These are phyloP conservation scores for Drosophila subsilvestris DNA, from an alignment of 2,888 invertebrate genomes.

Conservation along the genomic window DNA sequence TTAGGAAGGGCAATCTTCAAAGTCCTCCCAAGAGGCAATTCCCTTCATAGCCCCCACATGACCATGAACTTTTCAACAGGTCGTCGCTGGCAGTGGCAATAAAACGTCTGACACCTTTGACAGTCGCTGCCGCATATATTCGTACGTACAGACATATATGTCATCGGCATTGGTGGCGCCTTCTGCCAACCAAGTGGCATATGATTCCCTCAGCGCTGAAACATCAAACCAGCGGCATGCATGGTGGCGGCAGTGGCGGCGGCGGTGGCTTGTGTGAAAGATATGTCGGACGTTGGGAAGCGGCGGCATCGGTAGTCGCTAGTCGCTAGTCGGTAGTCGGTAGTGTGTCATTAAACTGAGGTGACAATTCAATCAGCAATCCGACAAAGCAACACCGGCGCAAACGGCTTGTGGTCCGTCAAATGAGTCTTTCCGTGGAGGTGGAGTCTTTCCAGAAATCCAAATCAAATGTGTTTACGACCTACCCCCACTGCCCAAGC, in stretches of 20 bases:
- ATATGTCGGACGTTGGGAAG: conserved; percentile 3
- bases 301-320: conserved; percentile 8
- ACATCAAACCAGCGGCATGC: conserved; percentile 54
- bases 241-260: no score
- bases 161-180: conserved; percentile 62
- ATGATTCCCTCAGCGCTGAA: conserved; percentile 18
- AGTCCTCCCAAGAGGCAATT: conserved; percentile 17
- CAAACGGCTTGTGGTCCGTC: conserved; percentile 36
- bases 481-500: conserved; percentile 7
- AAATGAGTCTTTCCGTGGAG: conserved; percentile 33
- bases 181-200: conserved; percentile 24
- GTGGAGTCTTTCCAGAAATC: conserved; percentile 73
- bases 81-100: conserved; percentile 61
- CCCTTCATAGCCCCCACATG: conserved; percentile 35
- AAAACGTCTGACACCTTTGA: conserved; percentile 77
- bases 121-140: conserved; percentile 29
- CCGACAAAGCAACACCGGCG: conserved; percentile 48
- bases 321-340: no score
- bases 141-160: conserved; percentile 31
- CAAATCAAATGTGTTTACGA: conserved; percentile 79
- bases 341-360: conserved; percentile 63
- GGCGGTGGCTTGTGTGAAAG: conserved; percentile 30
- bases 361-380: conserved; percentile 80
- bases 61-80: conserved; percentile 77
- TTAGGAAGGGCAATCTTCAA: conserved; percentile 22